Evolutionary conservation across 1,140 invertebrate species (phyloP).

Genomic region (Delia radicum): DNA sequence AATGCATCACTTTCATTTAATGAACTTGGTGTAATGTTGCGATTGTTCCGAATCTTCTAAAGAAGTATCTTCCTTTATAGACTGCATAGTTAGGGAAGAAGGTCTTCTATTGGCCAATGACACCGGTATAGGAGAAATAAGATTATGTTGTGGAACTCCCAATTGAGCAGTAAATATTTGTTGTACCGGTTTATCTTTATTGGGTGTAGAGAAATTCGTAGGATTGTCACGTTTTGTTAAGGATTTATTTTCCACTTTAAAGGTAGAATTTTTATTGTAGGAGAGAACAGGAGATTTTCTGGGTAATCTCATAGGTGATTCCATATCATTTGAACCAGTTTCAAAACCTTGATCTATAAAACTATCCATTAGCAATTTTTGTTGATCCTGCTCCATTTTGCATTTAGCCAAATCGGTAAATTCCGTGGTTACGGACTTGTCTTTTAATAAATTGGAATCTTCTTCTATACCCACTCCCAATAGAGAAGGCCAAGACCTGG

Average conservation of each 20-base stretch:
- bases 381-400: background rate
- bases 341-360: conserved; percentile 50
- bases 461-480: background rate
- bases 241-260: conserved; percentile 23
- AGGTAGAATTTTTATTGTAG: too few species aligned
- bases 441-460: background rate
- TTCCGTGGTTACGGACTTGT: conserved; percentile 25
- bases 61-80: conserved; percentile 44
- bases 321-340: conserved; percentile 48
- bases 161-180: background rate
- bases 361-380: conserved; percentile 34
- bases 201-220: conserved; percentile 33
- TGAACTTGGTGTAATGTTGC: background rate
- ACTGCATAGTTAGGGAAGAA: conserved; percentile 39
- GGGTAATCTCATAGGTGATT: conserved; percentile 18
- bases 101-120: conserved; percentile 25
- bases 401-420: background rate
- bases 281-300: background rate
- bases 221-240: conserved; percentile 29
- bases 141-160: conserved; percentile 29
- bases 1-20: background rate
- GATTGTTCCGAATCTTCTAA: conserved; percentile 29
- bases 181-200: background rate
- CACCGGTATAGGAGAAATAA: conserved; percentile 31
- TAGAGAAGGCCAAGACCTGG: conserved; percentile 5